These are phyloP conservation scores for Acrocyrtus sp. DNA, from an alignment of 2,888 invertebrate species.

Conservation along the genomic window DNA sequence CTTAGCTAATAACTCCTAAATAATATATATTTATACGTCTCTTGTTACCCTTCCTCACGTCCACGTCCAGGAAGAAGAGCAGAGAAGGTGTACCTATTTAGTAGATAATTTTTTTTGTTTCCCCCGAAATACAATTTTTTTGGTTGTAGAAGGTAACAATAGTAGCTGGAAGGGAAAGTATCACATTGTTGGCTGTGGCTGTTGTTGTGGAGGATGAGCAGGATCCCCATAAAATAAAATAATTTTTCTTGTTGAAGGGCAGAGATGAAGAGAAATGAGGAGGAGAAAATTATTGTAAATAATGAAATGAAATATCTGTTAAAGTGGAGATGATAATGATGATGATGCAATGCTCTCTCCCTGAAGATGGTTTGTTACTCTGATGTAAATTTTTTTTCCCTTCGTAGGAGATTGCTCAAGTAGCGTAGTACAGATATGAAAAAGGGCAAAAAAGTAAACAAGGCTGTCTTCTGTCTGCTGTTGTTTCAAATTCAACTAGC, in stretches of 20 bases:
- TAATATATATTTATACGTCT: background rate
- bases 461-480: conserved; percentile 33
- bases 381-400: too few species aligned
- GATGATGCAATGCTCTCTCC: conserved; percentile 10
- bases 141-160: too few species aligned
- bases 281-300: conserved; percentile 47
- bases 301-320: conserved; percentile 45
- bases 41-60: conserved; percentile 15
- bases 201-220: background rate
- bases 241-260: conserved; percentile 19
- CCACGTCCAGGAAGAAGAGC: too few species aligned
- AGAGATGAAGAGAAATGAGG: conserved; percentile 14
- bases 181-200: conserved; percentile 11
- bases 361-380: too few species aligned
- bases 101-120: background rate
- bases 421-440: too few species aligned
- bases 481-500: conserved; percentile 25
- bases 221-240: conserved; percentile 1
- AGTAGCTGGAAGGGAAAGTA: conserved; percentile 3
- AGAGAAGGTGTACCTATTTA: too few species aligned
- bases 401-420: too few species aligned
- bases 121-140: too few species aligned
- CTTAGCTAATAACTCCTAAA: background rate
- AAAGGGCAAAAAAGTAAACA: conserved; percentile 45
- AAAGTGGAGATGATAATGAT: conserved; percentile 13